Conservation (phyloP, 1,140 invertebrate genomes). For the Octopus bimaculoides region DNA sequence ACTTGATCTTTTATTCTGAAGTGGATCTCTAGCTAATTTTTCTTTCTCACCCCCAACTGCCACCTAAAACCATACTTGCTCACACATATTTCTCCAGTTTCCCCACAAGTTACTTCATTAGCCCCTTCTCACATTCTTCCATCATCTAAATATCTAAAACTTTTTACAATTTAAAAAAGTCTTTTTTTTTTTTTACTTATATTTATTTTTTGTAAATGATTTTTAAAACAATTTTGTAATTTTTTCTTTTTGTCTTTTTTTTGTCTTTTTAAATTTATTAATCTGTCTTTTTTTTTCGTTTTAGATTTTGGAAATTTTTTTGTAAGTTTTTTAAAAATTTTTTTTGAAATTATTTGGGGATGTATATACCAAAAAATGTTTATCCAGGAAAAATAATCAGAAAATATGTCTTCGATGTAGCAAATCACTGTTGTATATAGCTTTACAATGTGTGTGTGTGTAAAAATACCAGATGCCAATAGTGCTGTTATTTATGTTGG, state of each 20-base stretch:
- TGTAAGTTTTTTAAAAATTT: neutral
- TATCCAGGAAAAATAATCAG: neutral
- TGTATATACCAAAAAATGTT: constrained; percentile 2
- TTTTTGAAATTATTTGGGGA: neutral
- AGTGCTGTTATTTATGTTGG: no score
- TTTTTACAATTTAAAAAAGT: neutral
- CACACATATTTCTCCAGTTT: no score
- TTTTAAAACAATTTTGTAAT: neutral
- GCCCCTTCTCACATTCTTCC: neutral
- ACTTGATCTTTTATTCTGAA: no score
- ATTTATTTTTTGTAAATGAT: neutral
- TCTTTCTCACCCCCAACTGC: no score
- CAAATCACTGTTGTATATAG: constrained; percentile 6
- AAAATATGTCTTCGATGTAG: constrained; percentile 11
- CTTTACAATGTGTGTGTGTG: neutral
- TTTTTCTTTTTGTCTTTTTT: neutral
- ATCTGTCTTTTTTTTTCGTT: neutral
- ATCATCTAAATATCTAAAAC: neutral
- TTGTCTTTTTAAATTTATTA: neutral
- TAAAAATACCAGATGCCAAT: neutral
- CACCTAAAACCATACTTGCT: no score
- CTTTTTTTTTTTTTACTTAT: neutral
- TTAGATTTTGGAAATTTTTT: neutral
- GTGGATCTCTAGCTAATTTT: no score
- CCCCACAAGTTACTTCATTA: neutral